phyloP scores from a whole-genome alignment of 2,888 invertebrate genomes.

The Aphidius colemani region DNA sequence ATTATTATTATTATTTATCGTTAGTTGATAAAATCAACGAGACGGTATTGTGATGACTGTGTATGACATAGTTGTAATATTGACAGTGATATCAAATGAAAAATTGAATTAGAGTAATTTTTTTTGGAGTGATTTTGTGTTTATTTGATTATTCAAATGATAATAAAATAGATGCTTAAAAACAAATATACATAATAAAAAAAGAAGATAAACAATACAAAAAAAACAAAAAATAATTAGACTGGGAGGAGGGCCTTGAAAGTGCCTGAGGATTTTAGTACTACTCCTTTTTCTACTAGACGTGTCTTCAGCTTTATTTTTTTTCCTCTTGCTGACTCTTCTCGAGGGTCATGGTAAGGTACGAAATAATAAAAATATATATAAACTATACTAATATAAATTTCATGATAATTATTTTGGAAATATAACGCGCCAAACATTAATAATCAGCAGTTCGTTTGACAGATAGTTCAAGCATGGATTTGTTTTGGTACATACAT shows the following conservation, averaged over 20 bases:
- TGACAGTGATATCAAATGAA: no score
- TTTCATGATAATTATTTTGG: no score
- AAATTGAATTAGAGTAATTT: no score
- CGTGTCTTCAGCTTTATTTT: background rate
- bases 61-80: no score
- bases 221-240: background rate
- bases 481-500: constrained; percentile 28
- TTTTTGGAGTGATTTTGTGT: no score
- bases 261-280: constrained; percentile 4
- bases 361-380: constrained; percentile 31
- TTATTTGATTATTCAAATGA: no score
- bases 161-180: no score
- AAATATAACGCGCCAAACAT: no score
- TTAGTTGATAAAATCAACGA: no score
- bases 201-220: background rate
- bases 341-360: constrained; percentile 56
- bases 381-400: background rate
- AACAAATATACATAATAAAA: background rate
- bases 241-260: constrained; percentile 5
- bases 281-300: no score
- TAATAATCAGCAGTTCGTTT: constrained; percentile 1
- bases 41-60: no score
- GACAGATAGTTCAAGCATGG: constrained; percentile 25
- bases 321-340: constrained; percentile 35
- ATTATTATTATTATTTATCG: no score